A percentile compares a stretch with the other conserved stretches of the same genome.
These are phyloP conservation scores for Heliconius charithonia DNA, from an alignment of 2,888 invertebrate genomes.

Conservation along the genomic window DNA sequence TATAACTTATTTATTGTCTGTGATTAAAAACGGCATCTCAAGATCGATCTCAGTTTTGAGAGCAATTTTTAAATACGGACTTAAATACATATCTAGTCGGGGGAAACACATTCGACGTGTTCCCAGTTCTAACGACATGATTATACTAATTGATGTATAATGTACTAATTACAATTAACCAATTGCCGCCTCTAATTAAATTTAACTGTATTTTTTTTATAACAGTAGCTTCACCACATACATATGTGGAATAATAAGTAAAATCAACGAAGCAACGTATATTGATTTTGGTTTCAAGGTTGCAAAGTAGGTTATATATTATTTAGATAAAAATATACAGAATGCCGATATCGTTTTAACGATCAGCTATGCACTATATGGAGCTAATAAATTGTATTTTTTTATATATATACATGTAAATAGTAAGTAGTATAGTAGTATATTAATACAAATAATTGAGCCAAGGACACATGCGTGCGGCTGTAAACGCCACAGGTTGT, in stretches of 20 bases:
- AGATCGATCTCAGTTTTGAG: too few relatives aligned
- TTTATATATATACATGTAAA: neutral
- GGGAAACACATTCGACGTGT: slow-evolving; percentile 14
- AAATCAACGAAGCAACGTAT: slow-evolving; percentile 32
- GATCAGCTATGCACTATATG: slow-evolving; percentile 29
- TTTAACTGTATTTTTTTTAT: slow-evolving; percentile 15
- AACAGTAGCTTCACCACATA: neutral
- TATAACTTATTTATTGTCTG: too few relatives aligned
- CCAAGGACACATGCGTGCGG: too few relatives aligned
- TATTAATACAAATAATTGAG: too few relatives aligned
- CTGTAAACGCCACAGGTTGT: too few relatives aligned
- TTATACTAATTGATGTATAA: slow-evolving; percentile 31
- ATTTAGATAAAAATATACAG: slow-evolving; percentile 35
- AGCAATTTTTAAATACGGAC: too few relatives aligned
- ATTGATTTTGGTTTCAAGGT: slow-evolving; percentile 33
- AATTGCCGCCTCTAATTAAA: slow-evolving; percentile 1
- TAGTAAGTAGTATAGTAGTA: too few relatives aligned
- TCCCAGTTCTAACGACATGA: slow-evolving; percentile 15
- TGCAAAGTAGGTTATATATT: slow-evolving; percentile 15
- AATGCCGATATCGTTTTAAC: slow-evolving; percentile 32
- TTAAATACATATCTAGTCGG: slow-evolving; percentile 11
- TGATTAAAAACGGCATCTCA: too few relatives aligned
- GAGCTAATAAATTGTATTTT: slow-evolving; percentile 2
- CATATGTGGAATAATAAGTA: neutral
- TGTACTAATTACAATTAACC: slow-evolving; percentile 13